A percentile compares a stretch with the other conserved stretches of the same genome.
Conservation (phyloP, 2,797 vertebrate species). For the Acanthornis magna region DNA sequence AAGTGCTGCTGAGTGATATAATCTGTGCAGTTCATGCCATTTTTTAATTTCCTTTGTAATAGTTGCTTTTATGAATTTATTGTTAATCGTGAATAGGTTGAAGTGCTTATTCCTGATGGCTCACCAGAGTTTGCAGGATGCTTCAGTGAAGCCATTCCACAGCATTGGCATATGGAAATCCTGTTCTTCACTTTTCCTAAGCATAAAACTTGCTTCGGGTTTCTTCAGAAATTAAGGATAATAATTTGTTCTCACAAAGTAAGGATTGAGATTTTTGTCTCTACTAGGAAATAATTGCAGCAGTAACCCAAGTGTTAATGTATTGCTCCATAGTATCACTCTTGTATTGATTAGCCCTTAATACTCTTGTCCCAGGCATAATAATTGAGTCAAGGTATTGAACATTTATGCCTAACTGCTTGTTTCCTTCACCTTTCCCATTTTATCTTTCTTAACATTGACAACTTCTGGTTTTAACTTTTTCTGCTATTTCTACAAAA, state of each 20-base stretch:
- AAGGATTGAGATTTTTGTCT: neutral
- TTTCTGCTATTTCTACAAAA: neutral
- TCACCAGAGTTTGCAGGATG: neutral
- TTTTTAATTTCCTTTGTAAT: neutral
- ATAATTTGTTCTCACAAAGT: neutral
- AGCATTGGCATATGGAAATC: neutral
- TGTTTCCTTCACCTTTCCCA: neutral
- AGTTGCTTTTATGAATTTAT: conserved; percentile 50
- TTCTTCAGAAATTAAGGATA: neutral
- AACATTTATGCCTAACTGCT: neutral
- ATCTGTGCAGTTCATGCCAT: neutral
- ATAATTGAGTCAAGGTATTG: neutral
- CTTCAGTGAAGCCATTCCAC: neutral
- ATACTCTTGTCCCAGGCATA: neutral
- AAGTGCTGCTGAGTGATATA: conserved; percentile 6
- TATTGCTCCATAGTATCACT: neutral
- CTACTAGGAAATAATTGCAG: neutral
- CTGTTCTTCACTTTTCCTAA: neutral
- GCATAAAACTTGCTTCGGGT: neutral
- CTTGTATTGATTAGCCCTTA: neutral
- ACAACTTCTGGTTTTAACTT: neutral
- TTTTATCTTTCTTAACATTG: neutral
- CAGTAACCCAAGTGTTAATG: neutral
- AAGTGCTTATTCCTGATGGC: neutral
- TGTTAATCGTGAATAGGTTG: neutral